Evolutionary conservation across 2,888 invertebrate genomes (phyloP), one percentile per base, ranked within the genome.

Genomic region (Dorcus parallelipipedus): DNA sequence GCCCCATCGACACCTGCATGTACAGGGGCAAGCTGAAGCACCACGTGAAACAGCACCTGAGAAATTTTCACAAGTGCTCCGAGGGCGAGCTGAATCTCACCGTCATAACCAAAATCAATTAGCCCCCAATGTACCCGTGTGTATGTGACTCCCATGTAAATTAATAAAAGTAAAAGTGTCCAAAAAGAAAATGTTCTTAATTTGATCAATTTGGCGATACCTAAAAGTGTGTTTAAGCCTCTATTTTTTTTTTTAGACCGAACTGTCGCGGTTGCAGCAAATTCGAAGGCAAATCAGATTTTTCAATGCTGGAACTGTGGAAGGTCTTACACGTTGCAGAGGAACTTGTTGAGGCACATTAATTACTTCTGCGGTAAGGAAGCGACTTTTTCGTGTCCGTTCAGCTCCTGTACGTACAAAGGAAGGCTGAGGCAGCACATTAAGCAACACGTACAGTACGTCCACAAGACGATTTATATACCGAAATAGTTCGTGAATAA

Each of bases 361-460:
- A 33, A 43, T 17, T 56, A 56, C 33, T 33, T 52, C 9, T 56
- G 56, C 20, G 56, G 56, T 23, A 56, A 56, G 20, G 56, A 51
- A 6, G 23, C 47, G 38, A 52, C 17, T 14, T 56, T 56, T 33
- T 39, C 50, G n/a, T 56, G 56, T 40, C 56, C 56, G 23, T 20
- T 42, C n/a, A 26, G 39, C 17, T 40, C 8, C 9, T 56, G 56
- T 17, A 26, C 20, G 14, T 56, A 56, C 40, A 50, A 50, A 14
- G 56, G 45, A 4, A 56, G 52, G 23, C 41, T 56, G 14, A 56
- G 52, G 20, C 56, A 56, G 20, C 56, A 56, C 40, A 52, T 56
- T 23, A 56, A 56, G n/a, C 51, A 56, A n/a, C 56, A 56, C 17
- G 23, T 54, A n/a, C 49, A 41, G 42, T 54, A 38, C 42, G 41